Conservation (phyloP, 2,797 vertebrate species). For the Tamandua tetradactyla region DNA sequence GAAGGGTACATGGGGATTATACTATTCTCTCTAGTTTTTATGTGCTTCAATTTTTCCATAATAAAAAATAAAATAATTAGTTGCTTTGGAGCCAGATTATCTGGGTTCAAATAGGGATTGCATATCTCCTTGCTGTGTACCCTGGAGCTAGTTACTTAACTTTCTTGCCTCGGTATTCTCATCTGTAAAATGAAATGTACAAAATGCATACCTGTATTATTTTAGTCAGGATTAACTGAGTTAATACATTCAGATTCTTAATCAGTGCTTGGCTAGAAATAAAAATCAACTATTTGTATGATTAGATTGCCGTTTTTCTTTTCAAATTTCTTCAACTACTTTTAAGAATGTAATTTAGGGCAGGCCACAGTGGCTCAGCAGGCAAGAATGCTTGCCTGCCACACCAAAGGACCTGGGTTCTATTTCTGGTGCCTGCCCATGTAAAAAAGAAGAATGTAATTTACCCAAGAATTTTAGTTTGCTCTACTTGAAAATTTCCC, state of each 20-base stretch:
- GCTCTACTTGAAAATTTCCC: not conserved
- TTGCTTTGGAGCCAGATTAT: not conserved
- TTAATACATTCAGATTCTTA: not conserved
- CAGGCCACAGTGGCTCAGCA: no score
- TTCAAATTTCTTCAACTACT: slow-evolving; percentile 32
- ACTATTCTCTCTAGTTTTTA: not conserved
- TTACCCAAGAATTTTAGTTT: not conserved
- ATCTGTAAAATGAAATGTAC: not conserved
- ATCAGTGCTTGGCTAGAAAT: not conserved
- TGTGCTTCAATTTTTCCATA: not conserved
- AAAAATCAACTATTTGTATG: not conserved
- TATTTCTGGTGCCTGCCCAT: no score
- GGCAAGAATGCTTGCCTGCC: no score
- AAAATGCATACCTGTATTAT: not conserved
- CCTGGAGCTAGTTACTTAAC: not conserved
- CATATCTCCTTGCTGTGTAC: not conserved
- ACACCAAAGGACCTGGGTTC: no score
- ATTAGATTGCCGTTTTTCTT: not conserved
- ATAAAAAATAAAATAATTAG: not conserved
- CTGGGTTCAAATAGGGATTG: not conserved
- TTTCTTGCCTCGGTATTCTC: not conserved
- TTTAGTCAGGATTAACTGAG: slow-evolving; percentile 21
- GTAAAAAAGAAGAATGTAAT: not conserved
- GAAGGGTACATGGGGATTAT: accelerated
- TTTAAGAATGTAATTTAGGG: not conserved